phyloP scores from a whole-genome alignment of 2,888 invertebrate species.

The Reticulitermes lucifugus region DNA sequence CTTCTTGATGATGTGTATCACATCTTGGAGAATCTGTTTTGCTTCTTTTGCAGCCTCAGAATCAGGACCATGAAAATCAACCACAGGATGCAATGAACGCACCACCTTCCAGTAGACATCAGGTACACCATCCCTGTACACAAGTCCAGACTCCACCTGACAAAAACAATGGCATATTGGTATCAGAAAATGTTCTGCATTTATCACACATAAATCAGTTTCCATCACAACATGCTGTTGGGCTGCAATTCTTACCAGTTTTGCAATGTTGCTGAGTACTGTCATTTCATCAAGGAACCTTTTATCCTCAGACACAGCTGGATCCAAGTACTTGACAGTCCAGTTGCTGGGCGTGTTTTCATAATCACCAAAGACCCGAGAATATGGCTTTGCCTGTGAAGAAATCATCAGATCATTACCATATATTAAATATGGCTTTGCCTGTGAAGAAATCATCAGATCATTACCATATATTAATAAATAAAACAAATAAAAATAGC shows the following conservation, averaged over 20 bases:
- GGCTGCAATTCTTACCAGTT: not conserved
- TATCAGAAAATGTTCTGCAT: not conserved
- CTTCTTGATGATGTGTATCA: slow-evolving; percentile 58
- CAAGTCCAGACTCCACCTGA: slow-evolving; percentile 41
- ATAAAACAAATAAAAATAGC: no score
- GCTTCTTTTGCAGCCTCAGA: slow-evolving; percentile 75
- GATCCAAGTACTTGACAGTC: slow-evolving; percentile 7
- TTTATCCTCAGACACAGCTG: slow-evolving; percentile 13
- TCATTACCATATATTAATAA: no score
- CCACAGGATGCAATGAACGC: slow-evolving; percentile 71
- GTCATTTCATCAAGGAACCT: slow-evolving; percentile 18
- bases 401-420: not conserved
- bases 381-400: not conserved
- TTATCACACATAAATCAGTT: no score
- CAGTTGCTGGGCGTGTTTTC: not conserved
- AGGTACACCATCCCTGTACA: slow-evolving; percentile 66
- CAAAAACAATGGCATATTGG: not conserved
- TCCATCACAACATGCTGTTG: no score
- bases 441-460: not conserved
- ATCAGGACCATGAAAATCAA: slow-evolving; percentile 74
- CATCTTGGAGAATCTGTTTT: slow-evolving; percentile 70
- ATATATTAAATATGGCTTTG: not conserved
- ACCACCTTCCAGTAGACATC: slow-evolving; percentile 77
- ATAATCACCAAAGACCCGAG: slow-evolving; percentile 2
- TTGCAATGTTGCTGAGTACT: not conserved